Conservation (phyloP, 2,888 invertebrate genomes). For the Amphiduros pacificus region DNA sequence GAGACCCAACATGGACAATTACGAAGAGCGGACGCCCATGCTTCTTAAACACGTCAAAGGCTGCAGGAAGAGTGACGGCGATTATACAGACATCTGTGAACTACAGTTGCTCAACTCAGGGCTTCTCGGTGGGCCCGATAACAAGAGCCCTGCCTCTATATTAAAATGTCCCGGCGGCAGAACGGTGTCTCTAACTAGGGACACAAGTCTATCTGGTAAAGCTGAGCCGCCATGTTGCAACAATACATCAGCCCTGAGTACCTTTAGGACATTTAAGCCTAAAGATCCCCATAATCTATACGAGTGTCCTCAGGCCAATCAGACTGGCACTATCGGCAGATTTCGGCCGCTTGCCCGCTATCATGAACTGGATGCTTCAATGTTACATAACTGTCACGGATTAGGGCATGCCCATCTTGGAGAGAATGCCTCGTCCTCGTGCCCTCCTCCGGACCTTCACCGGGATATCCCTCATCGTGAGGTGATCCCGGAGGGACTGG, state of each 20-base stretch:
- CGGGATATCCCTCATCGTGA: neutral
- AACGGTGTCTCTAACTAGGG: neutral
- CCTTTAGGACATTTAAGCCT: constrained; percentile 14
- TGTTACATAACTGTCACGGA: constrained; percentile 12
- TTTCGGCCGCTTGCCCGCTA: neutral
- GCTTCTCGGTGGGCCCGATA: constrained; percentile 4
- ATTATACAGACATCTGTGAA: constrained; percentile 19
- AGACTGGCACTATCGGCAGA: constrained; percentile 1
- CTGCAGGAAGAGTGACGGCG: constrained; percentile 9
- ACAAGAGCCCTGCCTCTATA: constrained; percentile 1
- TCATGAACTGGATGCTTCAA: constrained; percentile 14
- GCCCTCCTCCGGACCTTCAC: neutral
- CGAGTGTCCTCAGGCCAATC: constrained; percentile 9
- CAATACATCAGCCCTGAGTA: constrained; percentile 1
- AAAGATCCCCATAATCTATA: constrained; percentile 11
- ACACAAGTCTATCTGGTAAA: neutral
- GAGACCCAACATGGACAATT: constrained; percentile 12
- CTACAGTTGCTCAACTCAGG: constrained; percentile 12
- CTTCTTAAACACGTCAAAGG: constrained; percentile 13
- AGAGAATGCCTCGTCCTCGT: no score
- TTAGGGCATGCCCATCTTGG: neutral
- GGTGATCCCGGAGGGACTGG: neutral
- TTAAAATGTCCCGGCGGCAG: constrained; percentile 6
- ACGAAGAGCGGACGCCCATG: constrained; percentile 18
- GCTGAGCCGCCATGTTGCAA: constrained; percentile 2